phyloP scores from a whole-genome alignment of 2,113 vertebrate genomes.

The Paedocypris sp. region DNA sequence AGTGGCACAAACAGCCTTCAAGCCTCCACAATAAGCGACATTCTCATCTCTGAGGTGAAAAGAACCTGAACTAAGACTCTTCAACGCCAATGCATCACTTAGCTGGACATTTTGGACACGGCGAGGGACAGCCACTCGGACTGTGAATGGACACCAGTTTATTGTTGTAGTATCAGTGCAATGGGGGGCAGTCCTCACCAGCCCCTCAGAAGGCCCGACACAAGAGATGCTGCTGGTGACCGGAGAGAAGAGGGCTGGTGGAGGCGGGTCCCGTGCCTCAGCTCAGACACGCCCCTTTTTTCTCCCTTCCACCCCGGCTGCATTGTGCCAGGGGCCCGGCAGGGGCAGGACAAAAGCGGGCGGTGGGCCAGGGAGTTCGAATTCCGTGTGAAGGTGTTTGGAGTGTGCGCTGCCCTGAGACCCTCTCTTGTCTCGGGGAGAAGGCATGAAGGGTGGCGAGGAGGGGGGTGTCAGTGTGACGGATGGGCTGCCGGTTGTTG shows the following conservation, averaged over 20 bases:
- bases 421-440: slow-evolving; percentile 30
- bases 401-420: slow-evolving; percentile 28
- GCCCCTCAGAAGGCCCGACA: slow-evolving; percentile 34
- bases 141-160: slow-evolving; percentile 43
- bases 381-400: slow-evolving; percentile 24
- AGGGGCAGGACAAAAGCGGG: slow-evolving; percentile 25
- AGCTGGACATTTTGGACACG: slow-evolving; percentile 18
- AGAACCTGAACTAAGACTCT: slow-evolving; percentile 27
- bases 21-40: slow-evolving; percentile 6
- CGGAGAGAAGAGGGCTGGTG: slow-evolving; percentile 32
- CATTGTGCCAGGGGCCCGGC: slow-evolving; percentile 32
- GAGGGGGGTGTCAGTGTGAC: slow-evolving; percentile 28
- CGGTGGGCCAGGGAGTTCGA: slow-evolving; percentile 26
- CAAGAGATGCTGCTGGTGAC: slow-evolving; percentile 41
- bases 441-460: slow-evolving; percentile 12
- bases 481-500: slow-evolving; percentile 37
- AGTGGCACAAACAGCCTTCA: slow-evolving; percentile 27
- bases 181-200: slow-evolving; percentile 36
- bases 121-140: slow-evolving; percentile 29
- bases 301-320: slow-evolving; percentile 26
- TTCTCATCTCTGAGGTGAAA: slow-evolving; percentile 31
- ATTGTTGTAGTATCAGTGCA: slow-evolving; percentile 38
- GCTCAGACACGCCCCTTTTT: slow-evolving; percentile 31
- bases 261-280: slow-evolving; percentile 30
- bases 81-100: slow-evolving; percentile 38